Base-by-base conservation (phyloP, 2,888 invertebrate genomes). In the Euzophera pinguis region DNA sequence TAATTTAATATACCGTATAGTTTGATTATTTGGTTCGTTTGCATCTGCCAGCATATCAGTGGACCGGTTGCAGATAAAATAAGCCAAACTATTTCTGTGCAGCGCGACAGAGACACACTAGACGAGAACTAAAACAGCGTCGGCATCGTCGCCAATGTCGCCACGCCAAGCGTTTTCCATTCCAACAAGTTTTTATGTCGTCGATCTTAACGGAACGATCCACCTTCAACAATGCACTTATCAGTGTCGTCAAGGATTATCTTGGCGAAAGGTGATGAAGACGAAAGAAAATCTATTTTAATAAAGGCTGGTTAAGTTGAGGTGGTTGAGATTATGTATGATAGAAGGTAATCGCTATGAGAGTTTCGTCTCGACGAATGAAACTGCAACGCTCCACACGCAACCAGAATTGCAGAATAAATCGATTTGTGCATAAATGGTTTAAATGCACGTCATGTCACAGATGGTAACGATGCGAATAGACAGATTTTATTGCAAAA, bases 71-170 rank as follows among this genome's bases (percentile, higher is more conserved):
- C 53, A 58, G 55, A 62, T 58, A 64, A 65, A 62, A 56, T 53
- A 64, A 62, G 56, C 55, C 53, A 59, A 53, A 65, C 68, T 76
- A 75, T 74, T 76, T 78, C 57, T 69, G 67, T 67, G 63, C 60
- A 53, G 58, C 63, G 59, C 64, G 59, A 65, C 66, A 65, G 69
- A 64, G 66, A 69, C 66, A 66, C 57, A 58, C 57, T 65, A 69
- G 57, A 68, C 64, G 59, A 70, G 64, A 73, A 75, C 72, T 73
- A 75, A 74, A 73, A 71, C 62, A 56, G 63, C 62, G 62, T 50
- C 45, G 14, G 16, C 45, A 16, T 60, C 57, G 62, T 68, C 61
- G 7, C 7, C 32, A n/a, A n/a, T n/a, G 32, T 9, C 7, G 7
- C 32, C 32, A 32, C 22, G 65, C 61, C 62, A 62, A 64, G 64